These are phyloP conservation scores for Adrianichthys oophorus DNA, from an alignment of 2,797 vertebrate genomes.

Conservation along the genomic window DNA sequence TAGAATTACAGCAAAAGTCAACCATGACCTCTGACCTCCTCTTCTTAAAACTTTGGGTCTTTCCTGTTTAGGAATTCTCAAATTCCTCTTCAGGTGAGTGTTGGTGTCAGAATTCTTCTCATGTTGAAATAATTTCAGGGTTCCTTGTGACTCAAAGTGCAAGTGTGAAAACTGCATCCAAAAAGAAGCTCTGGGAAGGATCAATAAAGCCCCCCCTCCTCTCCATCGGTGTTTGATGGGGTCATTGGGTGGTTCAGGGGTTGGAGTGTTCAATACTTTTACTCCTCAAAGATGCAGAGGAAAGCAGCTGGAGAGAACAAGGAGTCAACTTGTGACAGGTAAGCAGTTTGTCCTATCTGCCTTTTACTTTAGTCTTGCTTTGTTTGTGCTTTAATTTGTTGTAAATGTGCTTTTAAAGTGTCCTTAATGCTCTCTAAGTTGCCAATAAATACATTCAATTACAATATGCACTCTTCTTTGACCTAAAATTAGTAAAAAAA, in stretches of 20 bases:
- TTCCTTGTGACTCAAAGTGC: constrained; percentile 47
- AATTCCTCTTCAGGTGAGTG: constrained; percentile 65
- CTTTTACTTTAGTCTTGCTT: too few relatives aligned
- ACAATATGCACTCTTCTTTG: too few relatives aligned
- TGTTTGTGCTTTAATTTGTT: too few relatives aligned
- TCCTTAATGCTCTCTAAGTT: too few relatives aligned
- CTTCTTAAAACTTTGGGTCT: constrained; percentile 19
- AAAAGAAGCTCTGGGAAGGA: constrained; percentile 32
- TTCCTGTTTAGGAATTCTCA: constrained; percentile 67
- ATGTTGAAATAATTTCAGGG: constrained; percentile 60
- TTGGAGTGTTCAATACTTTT: constrained; percentile 5
- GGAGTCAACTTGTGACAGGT: too few relatives aligned
- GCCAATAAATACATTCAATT: too few relatives aligned
- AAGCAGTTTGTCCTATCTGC: too few relatives aligned
- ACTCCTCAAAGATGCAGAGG: not conserved
- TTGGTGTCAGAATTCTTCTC: constrained; percentile 66
- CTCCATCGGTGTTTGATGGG: constrained; percentile 2
- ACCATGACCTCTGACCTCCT: constrained; percentile 66
- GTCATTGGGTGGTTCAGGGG: constrained; percentile 47
- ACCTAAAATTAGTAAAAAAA: too few relatives aligned
- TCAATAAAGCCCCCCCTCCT: constrained; percentile 42
- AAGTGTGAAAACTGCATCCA: constrained; percentile 54
- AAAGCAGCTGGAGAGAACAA: too few relatives aligned
- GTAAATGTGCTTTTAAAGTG: too few relatives aligned
- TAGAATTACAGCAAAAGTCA: constrained; percentile 58